Percentiles rank a stretch among this genome's conserved stretches.
phyloP scores from a whole-genome alignment of 2,888 invertebrate genomes.

The Drosophila crucigera region DNA sequence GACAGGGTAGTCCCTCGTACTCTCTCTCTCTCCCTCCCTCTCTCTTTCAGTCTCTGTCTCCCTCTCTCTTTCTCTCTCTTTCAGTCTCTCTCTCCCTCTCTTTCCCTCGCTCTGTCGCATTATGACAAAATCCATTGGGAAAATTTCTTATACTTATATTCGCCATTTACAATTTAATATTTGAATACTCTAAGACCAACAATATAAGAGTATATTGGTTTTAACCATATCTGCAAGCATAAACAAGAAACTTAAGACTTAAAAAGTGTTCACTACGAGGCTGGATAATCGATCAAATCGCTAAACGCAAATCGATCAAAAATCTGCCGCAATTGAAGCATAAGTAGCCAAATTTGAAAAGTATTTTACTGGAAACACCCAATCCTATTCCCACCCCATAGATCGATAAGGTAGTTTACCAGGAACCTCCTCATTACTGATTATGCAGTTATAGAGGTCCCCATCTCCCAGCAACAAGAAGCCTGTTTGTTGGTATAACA shows the following conservation, averaged over 20 bases:
- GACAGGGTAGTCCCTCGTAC: neutral
- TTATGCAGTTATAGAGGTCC: neutral
- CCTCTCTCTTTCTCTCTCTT: neutral
- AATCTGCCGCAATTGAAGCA: neutral
- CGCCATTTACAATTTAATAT: neutral
- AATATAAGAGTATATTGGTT: neutral
- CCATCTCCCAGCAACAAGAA: neutral
- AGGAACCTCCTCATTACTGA: neutral
- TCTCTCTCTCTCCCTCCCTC: slow-evolving; percentile 7
- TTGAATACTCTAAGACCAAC: neutral
- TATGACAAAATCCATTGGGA: slow-evolving; percentile 16
- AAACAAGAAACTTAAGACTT: neutral
- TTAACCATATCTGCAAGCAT: slow-evolving; percentile 6
- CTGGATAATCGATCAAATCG: neutral
- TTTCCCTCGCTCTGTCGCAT: slow-evolving; percentile 22
- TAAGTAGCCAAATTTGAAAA: neutral
- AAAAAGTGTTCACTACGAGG: neutral
- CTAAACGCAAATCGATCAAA: neutral
- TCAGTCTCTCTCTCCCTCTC: slow-evolving; percentile 13
- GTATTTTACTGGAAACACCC: neutral
- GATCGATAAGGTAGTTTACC: neutral
- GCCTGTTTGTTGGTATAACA: neutral
- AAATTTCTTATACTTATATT: slow-evolving; percentile 4
- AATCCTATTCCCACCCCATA: neutral
- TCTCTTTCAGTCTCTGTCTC: slow-evolving; percentile 13